Evolutionary conservation across 1,140 invertebrate genomes (phyloP).

Genomic region (Vollenhovia emeryi): DNA sequence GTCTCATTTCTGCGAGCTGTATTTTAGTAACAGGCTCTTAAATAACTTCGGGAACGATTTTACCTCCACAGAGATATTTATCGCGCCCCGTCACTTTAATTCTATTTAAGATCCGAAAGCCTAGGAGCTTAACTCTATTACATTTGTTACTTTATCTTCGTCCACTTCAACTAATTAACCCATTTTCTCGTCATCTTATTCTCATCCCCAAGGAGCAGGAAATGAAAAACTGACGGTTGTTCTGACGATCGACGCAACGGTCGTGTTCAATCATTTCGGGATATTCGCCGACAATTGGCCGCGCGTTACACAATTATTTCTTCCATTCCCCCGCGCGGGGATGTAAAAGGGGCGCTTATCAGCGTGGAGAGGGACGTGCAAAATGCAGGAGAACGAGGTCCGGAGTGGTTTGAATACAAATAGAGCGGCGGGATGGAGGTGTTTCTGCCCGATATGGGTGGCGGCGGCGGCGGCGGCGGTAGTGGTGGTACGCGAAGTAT

Average conservation of each 20-base stretch:
- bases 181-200: background rate
- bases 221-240: background rate
- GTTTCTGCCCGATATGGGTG: slow-evolving; percentile 46
- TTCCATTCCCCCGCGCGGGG: slow-evolving; percentile 1
- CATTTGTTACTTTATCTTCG: background rate
- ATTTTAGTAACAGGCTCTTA: background rate
- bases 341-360: slow-evolving; percentile 52
- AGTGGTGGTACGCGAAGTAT: slow-evolving; percentile 51
- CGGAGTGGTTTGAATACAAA: slow-evolving; percentile 66
- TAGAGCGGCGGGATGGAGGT: slow-evolving; percentile 44
- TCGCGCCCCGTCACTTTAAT: background rate
- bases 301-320: slow-evolving; percentile 53
- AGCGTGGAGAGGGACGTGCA: slow-evolving; percentile 30
- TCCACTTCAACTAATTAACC: background rate
- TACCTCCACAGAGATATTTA: background rate
- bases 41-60: background rate
- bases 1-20: background rate
- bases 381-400: slow-evolving; percentile 35
- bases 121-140: background rate
- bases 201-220: background rate
- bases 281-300: slow-evolving; percentile 12
- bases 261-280: slow-evolving; percentile 9
- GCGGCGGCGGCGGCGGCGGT: background rate
- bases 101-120: background rate
- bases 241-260: background rate